A percentile compares a stretch with the other conserved stretches of the same genome.
Evolutionary conservation across 2,888 invertebrate species (phyloP).

Genomic region (Plagodis dolabraria): DNA sequence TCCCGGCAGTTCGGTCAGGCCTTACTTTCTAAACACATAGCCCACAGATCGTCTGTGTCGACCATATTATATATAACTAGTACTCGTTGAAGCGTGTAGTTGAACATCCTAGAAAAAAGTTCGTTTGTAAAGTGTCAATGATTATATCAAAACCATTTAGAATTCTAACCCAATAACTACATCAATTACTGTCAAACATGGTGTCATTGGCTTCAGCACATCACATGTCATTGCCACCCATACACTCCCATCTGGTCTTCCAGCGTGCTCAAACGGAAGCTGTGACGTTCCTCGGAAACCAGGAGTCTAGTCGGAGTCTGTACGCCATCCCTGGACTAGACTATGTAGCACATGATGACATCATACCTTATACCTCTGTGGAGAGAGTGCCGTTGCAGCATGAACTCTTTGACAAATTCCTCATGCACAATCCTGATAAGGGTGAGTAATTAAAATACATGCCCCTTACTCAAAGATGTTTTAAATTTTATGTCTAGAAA

Average conservation of each 20-base stretch:
- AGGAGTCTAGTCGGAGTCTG: conserved; percentile 96
- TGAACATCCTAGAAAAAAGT: too few relatives aligned
- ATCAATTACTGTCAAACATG: conserved; percentile 8
- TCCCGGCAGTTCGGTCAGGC: too few relatives aligned
- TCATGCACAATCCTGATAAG: conserved; percentile 91
- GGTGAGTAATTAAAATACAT: conserved; percentile 68
- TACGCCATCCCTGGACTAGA: conserved; percentile 99
- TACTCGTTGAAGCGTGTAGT: too few relatives aligned
- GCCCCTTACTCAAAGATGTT: background rate
- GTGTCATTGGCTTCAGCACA: conserved; percentile 4
- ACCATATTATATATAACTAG: too few relatives aligned
- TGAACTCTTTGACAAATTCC: conserved; percentile 98
- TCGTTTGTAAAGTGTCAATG: too few relatives aligned
- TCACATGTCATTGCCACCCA: conserved; percentile 8
- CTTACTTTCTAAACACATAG: too few relatives aligned
- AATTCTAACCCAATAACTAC: too few relatives aligned
- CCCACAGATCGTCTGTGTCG: too few relatives aligned
- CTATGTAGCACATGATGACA: conserved; percentile 99
- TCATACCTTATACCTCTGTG: conserved; percentile 96
- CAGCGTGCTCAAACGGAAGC: conserved; percentile 99
- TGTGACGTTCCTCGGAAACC: conserved; percentile 98
- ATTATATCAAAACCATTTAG: too few relatives aligned
- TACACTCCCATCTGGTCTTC: conserved; percentile 19
- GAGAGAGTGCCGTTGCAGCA: conserved; percentile 96
- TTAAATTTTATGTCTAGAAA: background rate